A percentile compares a stretch with the other conserved stretches of the same genome.
phyloP scores from a whole-genome alignment of 2,113 vertebrate species.

The Zootoca vivipara region DNA sequence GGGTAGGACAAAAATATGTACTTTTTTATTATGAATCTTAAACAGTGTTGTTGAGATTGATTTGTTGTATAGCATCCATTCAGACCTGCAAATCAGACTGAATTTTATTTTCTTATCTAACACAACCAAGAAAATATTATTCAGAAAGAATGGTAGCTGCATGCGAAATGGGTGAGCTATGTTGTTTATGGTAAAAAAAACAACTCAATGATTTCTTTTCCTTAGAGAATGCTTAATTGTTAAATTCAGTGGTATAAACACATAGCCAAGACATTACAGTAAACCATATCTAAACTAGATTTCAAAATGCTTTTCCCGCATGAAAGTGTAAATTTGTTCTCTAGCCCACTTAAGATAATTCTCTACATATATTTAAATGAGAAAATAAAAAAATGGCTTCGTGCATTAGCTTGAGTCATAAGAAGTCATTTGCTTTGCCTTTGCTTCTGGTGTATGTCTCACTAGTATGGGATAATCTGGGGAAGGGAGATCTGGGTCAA shows the following conservation, averaged over 20 bases:
- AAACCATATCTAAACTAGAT: neutral
- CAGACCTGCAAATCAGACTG: slow-evolving; percentile 27
- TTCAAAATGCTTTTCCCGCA: neutral
- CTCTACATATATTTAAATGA: slow-evolving; percentile 32
- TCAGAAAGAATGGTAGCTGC: slow-evolving; percentile 44
- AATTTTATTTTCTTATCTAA: slow-evolving; percentile 7
- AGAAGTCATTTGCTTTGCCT: neutral
- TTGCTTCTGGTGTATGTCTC: neutral
- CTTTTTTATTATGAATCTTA: neutral
- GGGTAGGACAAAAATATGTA: neutral
- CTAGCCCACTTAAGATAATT: slow-evolving; percentile 34
- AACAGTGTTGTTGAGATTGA: slow-evolving; percentile 16
- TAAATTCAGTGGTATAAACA: slow-evolving; percentile 44
- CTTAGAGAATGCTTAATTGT: slow-evolving; percentile 55
- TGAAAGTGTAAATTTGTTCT: slow-evolving; percentile 8
- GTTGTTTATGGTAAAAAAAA: slow-evolving; percentile 41
- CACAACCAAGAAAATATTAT: slow-evolving; percentile 24
- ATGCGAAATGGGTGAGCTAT: slow-evolving; percentile 43
- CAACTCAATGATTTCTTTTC: slow-evolving; percentile 51
- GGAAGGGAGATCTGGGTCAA: neutral
- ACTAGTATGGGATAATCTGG: neutral
- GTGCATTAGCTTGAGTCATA: neutral
- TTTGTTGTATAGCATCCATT: slow-evolving; percentile 33
- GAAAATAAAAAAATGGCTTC: slow-evolving; percentile 37
- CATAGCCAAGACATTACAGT: neutral